Base-by-base conservation (phyloP, 1,140 invertebrate species). In the Ostrea edulis region DNA sequence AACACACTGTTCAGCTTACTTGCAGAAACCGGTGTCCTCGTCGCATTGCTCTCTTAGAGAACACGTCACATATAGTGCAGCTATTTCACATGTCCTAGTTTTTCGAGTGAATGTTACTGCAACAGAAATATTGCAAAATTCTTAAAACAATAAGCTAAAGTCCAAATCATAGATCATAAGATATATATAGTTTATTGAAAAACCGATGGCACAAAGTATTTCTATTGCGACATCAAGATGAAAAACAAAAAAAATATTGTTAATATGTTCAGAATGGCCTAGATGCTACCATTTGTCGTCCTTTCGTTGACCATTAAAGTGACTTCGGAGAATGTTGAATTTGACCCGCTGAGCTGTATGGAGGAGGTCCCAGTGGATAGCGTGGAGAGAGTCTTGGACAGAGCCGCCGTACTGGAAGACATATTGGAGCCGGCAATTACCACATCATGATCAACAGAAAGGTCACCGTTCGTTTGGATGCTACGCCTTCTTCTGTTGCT, bases 61-160 rank as follows among this genome's bases (percentile, higher is more conserved):
- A 17, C 68, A 77, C 14, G 68, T 77, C 8, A 77, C 68, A 77
- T 77, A 77, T 12, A 77, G 35, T 25, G 35, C 22, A 29, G 25
- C 68, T 29, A 77, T 77, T 77, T 77, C 68, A 35, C 68, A 77
- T 14, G 68, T 12, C 14, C 29, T 35, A 35, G 68, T 77, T 77
- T 77, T 22, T 77, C 25, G 22, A 9, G 9, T 35, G 17, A 77
- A 77, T 2, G 68, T 77, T 25, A 77, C 68, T 77, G 12, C 2
- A 35, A 58, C 55, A 62, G n/a, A 62, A 62, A 62, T 20, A 20
- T n/a, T 20, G 17, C 7, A 62, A 62, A 62, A 20, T 17, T 9
- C 1, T 62, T 62, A 20, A 62, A 20, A 62, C 7, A 58, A 58
- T 58, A 17, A 58, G 55, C 8, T 11, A 58, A 55, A 12, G 54